Base-by-base conservation (phyloP, 2,888 invertebrate genomes). In the Chrysopilus asiliformis region DNA sequence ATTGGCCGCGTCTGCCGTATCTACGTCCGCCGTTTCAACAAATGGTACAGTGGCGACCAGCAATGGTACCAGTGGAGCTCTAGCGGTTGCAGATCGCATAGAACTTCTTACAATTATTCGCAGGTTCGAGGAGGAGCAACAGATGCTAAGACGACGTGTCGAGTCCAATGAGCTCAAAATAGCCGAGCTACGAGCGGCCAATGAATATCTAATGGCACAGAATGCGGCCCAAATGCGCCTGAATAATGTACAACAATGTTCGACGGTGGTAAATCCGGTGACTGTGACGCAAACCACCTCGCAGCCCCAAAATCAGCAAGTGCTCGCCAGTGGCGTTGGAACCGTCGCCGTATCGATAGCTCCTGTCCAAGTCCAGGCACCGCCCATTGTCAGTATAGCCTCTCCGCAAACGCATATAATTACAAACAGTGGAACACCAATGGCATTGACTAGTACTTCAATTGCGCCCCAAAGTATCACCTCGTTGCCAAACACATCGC, bases 131-230 rank as follows among this genome's bases (percentile, higher is more conserved):
- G 51, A 51, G 12, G 51, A 51, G n/a, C 51, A 50, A 15, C 37
- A 42, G 5, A 49, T 51, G 46, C 33, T 53, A 3, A 44, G 49
- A 5, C 42, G 49, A 2, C 47, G 50, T 5, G 48, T 50, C 3
- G 50, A 50, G 39, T 42, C 47, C 12, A 51, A 51, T 40, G 51
- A 49, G 43, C 47, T 50, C 5, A 49, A 49, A 46, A 50, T 77
- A 13, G 70, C 70, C 20, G 79, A 80, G 56, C 59, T 82, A 42
- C 75, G 76, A 22, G 79, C 80, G 2, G 79, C 81, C 7, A 84
- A 84, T 56, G 81, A 83, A 54, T 81, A 82, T 55, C 66, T 84
- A 9, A 58, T 83, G 43, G 79, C 80, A 49, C 74, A 76, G 44
- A n/a, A n/a, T n/a, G n/a, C n/a, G n/a, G n/a, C n/a, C n/a, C n/a